phyloP scores from a whole-genome alignment of 2,113 vertebrate genomes.

The Odobenus rosmarus region DNA sequence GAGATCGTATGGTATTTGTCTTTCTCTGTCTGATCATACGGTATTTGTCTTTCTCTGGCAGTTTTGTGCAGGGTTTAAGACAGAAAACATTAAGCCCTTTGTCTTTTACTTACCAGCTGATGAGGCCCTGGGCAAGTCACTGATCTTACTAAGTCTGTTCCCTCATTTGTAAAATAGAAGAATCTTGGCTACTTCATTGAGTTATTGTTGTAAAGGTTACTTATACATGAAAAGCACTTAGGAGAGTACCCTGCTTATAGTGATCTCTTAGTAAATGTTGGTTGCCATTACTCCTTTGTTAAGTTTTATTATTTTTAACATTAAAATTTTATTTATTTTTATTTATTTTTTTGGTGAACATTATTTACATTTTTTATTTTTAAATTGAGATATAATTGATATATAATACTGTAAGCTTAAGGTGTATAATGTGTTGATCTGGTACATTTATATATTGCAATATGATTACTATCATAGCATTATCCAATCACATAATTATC shows the following conservation, averaged over 20 bases:
- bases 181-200: neutral
- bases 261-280: neutral
- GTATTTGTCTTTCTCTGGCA: neutral
- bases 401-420: no score
- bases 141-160: rapidly evolving
- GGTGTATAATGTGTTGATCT: no score
- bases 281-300: neutral
- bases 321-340: no score
- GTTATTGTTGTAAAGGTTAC: constrained; percentile 1
- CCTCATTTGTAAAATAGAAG: neutral
- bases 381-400: no score
- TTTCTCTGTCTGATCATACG: neutral
- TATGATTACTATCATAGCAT: neutral
- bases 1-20: neutral
- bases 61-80: neutral
- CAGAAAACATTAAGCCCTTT: neutral
- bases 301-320: neutral
- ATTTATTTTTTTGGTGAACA: no score
- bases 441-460: neutral
- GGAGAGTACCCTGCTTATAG: neutral
- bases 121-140: neutral
- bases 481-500: neutral
- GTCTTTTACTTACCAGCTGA: neutral
- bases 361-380: neutral
- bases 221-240: neutral